Percentiles rank a stretch among this genome's conserved stretches.
These are phyloP conservation scores for Pelobates cultripes DNA, from an alignment of 2,797 vertebrate genomes.

Conservation along the genomic window DNA sequence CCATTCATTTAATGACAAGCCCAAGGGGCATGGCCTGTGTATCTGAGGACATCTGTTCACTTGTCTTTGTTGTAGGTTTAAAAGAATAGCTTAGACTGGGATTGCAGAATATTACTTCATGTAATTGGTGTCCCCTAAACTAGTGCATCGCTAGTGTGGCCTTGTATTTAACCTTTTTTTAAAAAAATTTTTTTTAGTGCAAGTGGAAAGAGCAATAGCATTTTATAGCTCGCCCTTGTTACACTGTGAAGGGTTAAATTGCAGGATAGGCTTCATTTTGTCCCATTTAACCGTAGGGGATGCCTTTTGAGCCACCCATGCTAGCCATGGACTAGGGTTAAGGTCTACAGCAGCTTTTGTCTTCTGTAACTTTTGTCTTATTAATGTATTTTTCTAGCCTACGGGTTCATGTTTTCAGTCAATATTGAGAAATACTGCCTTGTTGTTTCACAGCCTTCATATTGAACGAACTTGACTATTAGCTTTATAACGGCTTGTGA, in stretches of 20 bases:
- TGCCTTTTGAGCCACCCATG: slow-evolving; percentile 10
- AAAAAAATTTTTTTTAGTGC: neutral
- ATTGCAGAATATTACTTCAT: too few species aligned
- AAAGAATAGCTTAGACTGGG: neutral
- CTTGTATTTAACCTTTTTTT: neutral
- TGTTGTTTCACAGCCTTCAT: slow-evolving; percentile 82
- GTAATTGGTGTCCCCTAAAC: neutral
- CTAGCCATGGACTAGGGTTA: slow-evolving; percentile 23
- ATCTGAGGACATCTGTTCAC: slow-evolving; percentile 2
- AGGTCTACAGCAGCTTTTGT: slow-evolving; percentile 59
- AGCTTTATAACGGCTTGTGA: slow-evolving; percentile 92
- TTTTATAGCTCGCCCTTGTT: neutral
- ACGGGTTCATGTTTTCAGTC: slow-evolving; percentile 74
- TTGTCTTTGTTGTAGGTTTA: slow-evolving; percentile 33
- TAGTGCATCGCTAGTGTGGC: neutral
- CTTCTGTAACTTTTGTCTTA: slow-evolving; percentile 53
- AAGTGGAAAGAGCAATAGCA: neutral
- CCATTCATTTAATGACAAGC: neutral
- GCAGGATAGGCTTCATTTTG: neutral
- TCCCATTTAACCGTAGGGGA: neutral
- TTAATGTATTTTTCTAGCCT: slow-evolving; percentile 62
- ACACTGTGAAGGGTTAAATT: neutral
- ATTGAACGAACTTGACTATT: slow-evolving; percentile 73
- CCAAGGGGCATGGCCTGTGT: neutral
- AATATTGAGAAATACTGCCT: slow-evolving; percentile 74